Evolutionary conservation across 2,797 vertebrate species (phyloP).

Genomic region (Ctenosaura bakeri): DNA sequence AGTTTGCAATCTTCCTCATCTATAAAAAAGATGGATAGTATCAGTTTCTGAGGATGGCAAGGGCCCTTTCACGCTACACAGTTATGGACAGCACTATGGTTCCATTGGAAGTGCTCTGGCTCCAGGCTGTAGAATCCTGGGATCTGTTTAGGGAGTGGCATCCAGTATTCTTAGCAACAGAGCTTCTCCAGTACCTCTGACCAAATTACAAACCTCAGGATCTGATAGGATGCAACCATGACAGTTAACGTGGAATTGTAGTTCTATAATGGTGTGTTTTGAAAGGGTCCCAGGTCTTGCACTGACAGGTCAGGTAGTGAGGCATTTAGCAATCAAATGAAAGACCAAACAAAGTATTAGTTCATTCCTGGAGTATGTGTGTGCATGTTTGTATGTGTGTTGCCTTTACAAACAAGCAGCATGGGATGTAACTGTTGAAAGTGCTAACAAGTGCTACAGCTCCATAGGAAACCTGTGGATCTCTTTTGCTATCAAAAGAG

Average conservation of each 20-base stretch:
- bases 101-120: too few relatives aligned
- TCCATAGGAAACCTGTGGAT: slow-evolving; percentile 37
- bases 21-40: neutral
- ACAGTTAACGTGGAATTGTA: too few relatives aligned
- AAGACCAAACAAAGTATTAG: neutral
- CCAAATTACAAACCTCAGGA: too few relatives aligned
- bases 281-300: neutral
- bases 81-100: too few relatives aligned
- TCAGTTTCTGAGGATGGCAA: neutral
- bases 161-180: too few relatives aligned
- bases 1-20: neutral
- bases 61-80: too few relatives aligned
- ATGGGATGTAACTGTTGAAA: slow-evolving; percentile 45
- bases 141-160: too few relatives aligned
- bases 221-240: too few relatives aligned
- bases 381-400: neutral
- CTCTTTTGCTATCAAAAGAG: slow-evolving; percentile 49
- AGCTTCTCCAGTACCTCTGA: too few relatives aligned
- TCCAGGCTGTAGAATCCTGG: too few relatives aligned
- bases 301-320: neutral
- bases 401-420: neutral
- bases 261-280: too few relatives aligned
- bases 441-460: neutral
- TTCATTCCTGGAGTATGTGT: neutral
- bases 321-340: neutral